These are phyloP conservation scores for Stictonetta naevosa DNA, from an alignment of 2,113 vertebrate species.

Conservation along the genomic window DNA sequence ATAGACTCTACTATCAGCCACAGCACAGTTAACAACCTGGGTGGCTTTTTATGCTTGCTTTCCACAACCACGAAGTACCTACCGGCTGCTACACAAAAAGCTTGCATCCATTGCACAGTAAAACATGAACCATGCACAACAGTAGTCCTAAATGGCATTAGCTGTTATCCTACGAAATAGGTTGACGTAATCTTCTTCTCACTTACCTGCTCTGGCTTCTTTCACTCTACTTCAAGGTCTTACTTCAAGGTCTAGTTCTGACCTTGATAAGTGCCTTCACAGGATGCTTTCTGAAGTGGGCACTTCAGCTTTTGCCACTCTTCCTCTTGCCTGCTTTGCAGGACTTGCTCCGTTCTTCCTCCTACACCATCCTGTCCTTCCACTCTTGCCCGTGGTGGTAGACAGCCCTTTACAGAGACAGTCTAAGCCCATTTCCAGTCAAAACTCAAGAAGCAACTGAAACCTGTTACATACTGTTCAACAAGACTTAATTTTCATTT, in stretches of 20 bases:
- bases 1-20: fast-evolving
- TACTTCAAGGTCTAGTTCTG: not conserved
- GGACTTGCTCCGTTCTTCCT: not conserved
- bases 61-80: not conserved
- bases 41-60: not conserved
- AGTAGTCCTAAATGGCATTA: not conserved
- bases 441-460: not conserved
- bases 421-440: not conserved
- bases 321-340: not conserved
- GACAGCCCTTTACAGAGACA: not conserved
- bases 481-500: not conserved
- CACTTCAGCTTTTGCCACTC: not conserved
- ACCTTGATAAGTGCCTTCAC: not conserved
- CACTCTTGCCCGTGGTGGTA: not conserved
- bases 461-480: not conserved
- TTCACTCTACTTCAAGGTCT: not conserved
- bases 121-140: not conserved
- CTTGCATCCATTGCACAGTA: fast-evolving
- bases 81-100: not conserved
- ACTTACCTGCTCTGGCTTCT: not conserved
- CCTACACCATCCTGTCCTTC: not conserved
- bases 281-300: not conserved
- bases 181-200: not conserved
- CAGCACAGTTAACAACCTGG: not conserved
- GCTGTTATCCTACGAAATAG: not conserved